Percentiles rank a stretch among this genome's conserved stretches.
Evolutionary conservation across 2,888 invertebrate species (phyloP).

Genomic region (Chalcis sispes): DNA sequence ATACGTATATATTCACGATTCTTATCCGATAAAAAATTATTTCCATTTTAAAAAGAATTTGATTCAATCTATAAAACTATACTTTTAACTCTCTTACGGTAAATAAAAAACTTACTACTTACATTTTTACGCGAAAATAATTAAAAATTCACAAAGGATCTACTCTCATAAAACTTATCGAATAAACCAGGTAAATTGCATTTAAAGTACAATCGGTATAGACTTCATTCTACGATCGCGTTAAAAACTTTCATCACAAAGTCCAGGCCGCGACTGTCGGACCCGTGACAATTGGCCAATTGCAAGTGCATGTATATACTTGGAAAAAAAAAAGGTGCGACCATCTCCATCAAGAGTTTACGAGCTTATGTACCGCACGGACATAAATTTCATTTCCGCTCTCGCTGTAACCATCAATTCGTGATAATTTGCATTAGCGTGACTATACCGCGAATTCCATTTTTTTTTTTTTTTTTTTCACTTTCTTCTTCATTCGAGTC

Average conservation of each 20-base stretch:
- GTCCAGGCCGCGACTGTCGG: constrained; percentile 7
- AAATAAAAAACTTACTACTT: too few relatives aligned
- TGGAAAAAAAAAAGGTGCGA: not conserved
- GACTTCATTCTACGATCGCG: too few relatives aligned
- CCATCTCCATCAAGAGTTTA: constrained; percentile 30
- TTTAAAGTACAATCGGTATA: too few relatives aligned
- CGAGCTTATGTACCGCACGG: constrained; percentile 35
- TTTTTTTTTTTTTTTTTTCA: not conserved
- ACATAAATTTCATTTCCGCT: constrained; percentile 54
- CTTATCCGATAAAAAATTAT: too few relatives aligned
- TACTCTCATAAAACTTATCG: too few relatives aligned
- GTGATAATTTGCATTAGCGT: constrained; percentile 47
- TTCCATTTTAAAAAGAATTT: too few relatives aligned
- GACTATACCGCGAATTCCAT: not conserved
- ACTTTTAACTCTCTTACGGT: too few relatives aligned
- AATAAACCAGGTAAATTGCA: too few relatives aligned
- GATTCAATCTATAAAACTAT: too few relatives aligned
- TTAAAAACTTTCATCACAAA: constrained; percentile 46
- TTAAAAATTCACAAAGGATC: too few relatives aligned
- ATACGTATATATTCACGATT: too few relatives aligned
- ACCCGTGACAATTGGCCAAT: constrained; percentile 39
- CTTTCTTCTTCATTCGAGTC: not conserved
- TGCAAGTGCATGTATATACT: not conserved
- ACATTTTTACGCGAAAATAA: too few relatives aligned
- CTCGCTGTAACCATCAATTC: constrained; percentile 25